These are phyloP conservation scores for Chirona hameri DNA, from an alignment of 2,888 invertebrate genomes.

Conservation along the genomic window DNA sequence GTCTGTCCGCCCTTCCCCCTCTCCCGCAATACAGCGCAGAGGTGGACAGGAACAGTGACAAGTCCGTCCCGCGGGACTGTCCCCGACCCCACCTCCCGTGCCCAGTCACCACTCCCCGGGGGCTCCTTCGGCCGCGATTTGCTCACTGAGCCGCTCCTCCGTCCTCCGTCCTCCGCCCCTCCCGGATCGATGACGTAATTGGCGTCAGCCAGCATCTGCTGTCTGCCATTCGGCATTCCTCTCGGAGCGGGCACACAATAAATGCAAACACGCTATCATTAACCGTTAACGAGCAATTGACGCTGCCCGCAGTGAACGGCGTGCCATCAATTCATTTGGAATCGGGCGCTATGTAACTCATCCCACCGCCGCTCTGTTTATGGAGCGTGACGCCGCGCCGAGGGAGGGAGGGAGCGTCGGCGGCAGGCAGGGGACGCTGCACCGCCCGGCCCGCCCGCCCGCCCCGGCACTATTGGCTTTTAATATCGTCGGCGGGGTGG, in stretches of 20 bases:
- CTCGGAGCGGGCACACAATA: not conserved
- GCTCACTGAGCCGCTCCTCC: not conserved
- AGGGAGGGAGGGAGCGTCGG: not conserved
- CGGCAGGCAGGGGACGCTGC: not conserved
- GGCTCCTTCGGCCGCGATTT: not conserved
- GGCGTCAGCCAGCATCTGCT: conserved; percentile 12
- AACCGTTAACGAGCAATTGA: conserved; percentile 27
- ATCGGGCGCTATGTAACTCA: not conserved
- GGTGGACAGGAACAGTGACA: not conserved
- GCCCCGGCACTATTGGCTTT: not conserved
- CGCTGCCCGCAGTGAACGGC: not conserved
- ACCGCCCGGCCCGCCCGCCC: not conserved
- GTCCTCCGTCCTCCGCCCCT: not conserved
- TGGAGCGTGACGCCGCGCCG: not conserved
- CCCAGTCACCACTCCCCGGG: not conserved
- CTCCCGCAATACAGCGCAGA: too few species aligned
- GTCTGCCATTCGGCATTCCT: not conserved
- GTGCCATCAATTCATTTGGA: conserved; percentile 26
- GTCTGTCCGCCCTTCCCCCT: too few species aligned
- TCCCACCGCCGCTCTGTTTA: not conserved
- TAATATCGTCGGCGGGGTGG: not conserved
- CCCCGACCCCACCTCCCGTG: not conserved
- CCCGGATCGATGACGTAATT: conserved; percentile 7
- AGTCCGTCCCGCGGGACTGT: not conserved
- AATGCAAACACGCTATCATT: conserved; percentile 14